Conservation (phyloP, 2,888 invertebrate species). For the Drosophila stalkeri region DNA sequence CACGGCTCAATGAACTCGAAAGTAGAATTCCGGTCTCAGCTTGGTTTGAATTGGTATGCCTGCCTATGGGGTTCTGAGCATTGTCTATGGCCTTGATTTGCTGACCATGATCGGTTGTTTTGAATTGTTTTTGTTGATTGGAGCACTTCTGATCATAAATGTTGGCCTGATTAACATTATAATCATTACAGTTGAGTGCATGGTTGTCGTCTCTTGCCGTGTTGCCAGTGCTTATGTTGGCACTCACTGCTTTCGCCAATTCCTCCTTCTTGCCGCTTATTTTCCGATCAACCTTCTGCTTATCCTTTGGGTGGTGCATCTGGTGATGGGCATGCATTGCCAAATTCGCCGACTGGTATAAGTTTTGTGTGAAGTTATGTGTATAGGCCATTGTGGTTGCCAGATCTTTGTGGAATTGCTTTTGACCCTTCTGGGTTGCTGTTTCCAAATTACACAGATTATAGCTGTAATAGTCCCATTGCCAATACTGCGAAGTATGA, state of each 20-base stretch:
- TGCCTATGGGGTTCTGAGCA: constrained; percentile 56
- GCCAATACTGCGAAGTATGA: constrained; percentile 89
- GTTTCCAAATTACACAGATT: constrained; percentile 87
- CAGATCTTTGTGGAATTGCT: constrained; percentile 86
- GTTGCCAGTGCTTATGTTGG: constrained; percentile 37
- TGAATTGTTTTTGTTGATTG: constrained; percentile 64
- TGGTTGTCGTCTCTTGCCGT: constrained; percentile 57
- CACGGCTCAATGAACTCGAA: constrained; percentile 47
- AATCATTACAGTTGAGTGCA: constrained; percentile 64
- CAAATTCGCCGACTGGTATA: constrained; percentile 83
- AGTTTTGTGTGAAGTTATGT: constrained; percentile 84
- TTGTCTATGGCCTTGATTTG: constrained; percentile 68
- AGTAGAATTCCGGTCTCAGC: constrained; percentile 53
- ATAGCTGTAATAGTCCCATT: constrained; percentile 88
- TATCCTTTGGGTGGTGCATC: constrained; percentile 82
- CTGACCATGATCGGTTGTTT: constrained; percentile 63
- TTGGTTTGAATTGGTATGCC: constrained; percentile 54
- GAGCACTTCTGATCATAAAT: constrained; percentile 65
- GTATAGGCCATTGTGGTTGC: constrained; percentile 85
- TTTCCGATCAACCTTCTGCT: constrained; percentile 80
- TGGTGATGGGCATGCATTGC: constrained; percentile 84
- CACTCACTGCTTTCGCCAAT: constrained; percentile 48
- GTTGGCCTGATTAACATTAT: constrained; percentile 59
- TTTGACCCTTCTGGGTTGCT: constrained; percentile 87
- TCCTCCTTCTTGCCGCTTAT: constrained; percentile 82